Evolutionary conservation across 2,888 invertebrate genomes (phyloP).

Genomic region (Rugalucina vietnamica): DNA sequence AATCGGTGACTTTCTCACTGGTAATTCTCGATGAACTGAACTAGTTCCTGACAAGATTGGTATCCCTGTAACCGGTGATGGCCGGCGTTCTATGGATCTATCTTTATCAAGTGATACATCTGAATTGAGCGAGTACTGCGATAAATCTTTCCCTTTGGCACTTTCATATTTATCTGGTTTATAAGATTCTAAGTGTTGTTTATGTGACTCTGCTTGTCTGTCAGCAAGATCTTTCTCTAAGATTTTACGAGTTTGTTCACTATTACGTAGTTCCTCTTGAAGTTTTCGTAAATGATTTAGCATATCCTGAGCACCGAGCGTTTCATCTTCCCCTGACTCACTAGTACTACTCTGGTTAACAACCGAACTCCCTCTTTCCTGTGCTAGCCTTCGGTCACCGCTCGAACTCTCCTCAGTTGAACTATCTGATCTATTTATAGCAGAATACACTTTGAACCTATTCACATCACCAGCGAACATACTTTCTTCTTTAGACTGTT

Average conservation of each 20-base stretch:
- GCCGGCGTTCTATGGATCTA: background rate
- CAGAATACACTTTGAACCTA: slow-evolving; percentile 56
- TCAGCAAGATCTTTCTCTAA: slow-evolving; percentile 45
- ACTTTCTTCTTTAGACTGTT: slow-evolving; percentile 15
- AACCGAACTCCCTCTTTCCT: background rate
- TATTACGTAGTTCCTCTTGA: slow-evolving; percentile 47
- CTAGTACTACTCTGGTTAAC: background rate
- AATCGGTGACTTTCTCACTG: slow-evolving; percentile 61
- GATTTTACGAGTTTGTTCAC: slow-evolving; percentile 48
- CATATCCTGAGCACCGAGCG: slow-evolving; percentile 53
- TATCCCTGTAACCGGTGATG: slow-evolving; percentile 2
- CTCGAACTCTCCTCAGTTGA: background rate
- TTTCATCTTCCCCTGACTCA: background rate
- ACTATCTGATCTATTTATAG: slow-evolving; percentile 31
- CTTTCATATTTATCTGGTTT: background rate
- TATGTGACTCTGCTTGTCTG: background rate
- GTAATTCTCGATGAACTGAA: slow-evolving; percentile 47
- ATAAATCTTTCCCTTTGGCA: slow-evolving; percentile 29
- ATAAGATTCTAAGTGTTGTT: background rate
- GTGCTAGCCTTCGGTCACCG: background rate
- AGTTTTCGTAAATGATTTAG: slow-evolving; percentile 45
- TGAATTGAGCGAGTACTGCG: slow-evolving; percentile 57
- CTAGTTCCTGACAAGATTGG: slow-evolving; percentile 54
- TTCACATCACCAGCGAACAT: slow-evolving; percentile 48
- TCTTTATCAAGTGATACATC: slow-evolving; percentile 46